Percentiles rank a stretch among this genome's conserved stretches.
Evolutionary conservation across 2,113 vertebrate species (phyloP).

Genomic region (Rhadina sibilatrix): DNA sequence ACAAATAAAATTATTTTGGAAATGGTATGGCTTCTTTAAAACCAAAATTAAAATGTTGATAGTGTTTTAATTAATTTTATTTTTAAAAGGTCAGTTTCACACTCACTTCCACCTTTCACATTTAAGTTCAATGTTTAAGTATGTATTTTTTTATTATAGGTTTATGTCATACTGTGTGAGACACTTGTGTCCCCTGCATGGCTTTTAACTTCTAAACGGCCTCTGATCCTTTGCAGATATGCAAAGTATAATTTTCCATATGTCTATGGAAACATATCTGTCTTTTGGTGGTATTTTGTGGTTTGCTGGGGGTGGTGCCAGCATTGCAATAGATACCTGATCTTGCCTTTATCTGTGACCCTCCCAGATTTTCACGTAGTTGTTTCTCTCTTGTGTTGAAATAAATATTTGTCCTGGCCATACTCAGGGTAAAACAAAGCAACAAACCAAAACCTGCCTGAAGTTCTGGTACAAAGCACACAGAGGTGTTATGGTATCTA

Average conservation of each 20-base stretch:
- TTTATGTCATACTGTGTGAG: not conserved
- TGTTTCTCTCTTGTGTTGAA: not conserved
- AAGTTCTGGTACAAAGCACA: not conserved
- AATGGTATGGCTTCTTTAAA: not conserved
- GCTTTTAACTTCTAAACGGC: not conserved
- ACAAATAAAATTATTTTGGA: not conserved
- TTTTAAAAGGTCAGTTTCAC: not conserved
- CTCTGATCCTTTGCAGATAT: not conserved
- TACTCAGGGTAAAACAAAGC: accelerated
- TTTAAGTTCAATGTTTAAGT: not conserved
- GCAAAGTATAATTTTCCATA: not conserved
- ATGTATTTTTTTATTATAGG: not conserved
- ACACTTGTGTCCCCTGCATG: not conserved
- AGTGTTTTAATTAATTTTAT: not conserved
- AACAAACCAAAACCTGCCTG: not conserved
- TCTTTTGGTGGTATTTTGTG: not conserved
- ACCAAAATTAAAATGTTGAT: not conserved
- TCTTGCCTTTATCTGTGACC: not conserved
- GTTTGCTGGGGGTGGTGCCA: not conserved
- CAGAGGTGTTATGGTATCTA: not conserved
- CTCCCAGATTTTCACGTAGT: not conserved
- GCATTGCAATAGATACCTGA: not conserved
- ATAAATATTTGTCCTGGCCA: not conserved
- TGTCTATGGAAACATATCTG: not conserved
- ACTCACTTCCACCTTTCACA: not conserved